phyloP scores from a whole-genome alignment of 2,113 vertebrate species.

The Prunella fulvescens region DNA sequence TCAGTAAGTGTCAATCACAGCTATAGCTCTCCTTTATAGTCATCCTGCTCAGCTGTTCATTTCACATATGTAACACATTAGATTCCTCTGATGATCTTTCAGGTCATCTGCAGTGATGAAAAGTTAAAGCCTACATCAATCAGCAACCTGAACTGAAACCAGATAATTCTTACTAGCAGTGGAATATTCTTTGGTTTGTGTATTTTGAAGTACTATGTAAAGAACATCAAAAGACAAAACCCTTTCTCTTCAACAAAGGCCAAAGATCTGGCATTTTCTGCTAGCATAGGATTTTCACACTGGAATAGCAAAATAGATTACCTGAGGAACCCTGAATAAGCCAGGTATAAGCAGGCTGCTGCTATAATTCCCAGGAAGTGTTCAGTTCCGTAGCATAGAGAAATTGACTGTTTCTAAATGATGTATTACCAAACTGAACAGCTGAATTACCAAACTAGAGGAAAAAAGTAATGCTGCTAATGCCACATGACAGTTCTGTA shows the following conservation, averaged over 20 bases:
- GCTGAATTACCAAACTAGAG: background rate
- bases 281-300: background rate
- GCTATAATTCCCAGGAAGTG: background rate
- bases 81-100: background rate
- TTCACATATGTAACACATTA: background rate
- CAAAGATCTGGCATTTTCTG: background rate
- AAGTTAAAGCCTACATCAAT: background rate
- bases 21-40: background rate
- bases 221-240: background rate
- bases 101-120: background rate
- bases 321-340: background rate
- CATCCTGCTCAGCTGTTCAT: background rate
- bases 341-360: background rate
- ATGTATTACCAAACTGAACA: background rate
- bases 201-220: background rate
- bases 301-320: background rate
- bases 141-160: background rate
- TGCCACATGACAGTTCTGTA: background rate
- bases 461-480: background rate
- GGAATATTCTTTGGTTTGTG: background rate
- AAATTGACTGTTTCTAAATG: background rate
- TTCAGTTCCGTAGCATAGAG: background rate
- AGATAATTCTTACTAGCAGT: background rate
- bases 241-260: background rate
- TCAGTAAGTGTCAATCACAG: background rate